Base-by-base conservation (phyloP, 2,797 vertebrate genomes). In the Parauchenoglanis ngamensis region DNA sequence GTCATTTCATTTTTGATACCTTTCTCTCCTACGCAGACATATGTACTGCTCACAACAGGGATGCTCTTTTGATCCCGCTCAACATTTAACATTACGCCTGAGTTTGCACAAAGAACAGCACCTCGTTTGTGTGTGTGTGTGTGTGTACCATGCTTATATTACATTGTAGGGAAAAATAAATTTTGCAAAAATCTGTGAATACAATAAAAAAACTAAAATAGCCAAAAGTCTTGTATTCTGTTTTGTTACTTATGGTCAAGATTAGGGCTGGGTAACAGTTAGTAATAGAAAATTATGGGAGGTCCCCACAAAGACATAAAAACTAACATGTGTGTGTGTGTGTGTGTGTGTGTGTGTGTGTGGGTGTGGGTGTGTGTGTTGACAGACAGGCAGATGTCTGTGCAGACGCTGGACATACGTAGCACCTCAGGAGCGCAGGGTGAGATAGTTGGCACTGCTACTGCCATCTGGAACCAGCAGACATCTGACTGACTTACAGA, bases 351-450 rank as follows among this genome's bases (percentile, higher is more conserved):
- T 28, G 83, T 44, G 35, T 75, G 83, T 84, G 83, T 75, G 54
- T 44, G 56, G 73, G 67, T 85, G 23, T 63, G 57, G 49, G 54
- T 49, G 40, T 12, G 25, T 61, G 68, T n/a, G 31, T 76, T 56
- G 78, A 63, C 56, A 63, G 80, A 81, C 65, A 72, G 65, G 35
- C 79, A 87, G 86, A 83, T 86, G 85, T 86, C 85, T 86, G 52
- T 81, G 70, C 86, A 87, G 86, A 87, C 80, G 70, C 70, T 83
- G 79, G 79, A 70, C 68, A 75, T 87, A 82, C 44, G 79, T 73
- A 40, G 40, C 77, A 86, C 77, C 52, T 54, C 67, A 52, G 56
- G n/a, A 76, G 70, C 49, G 3, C 80, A 83, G 86, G 86, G 72
- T 83, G 86, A 83, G 72, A 75, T 76, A 52, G 77, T 63, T 84